phyloP scores from a whole-genome alignment of 37 sponge, comb jelly and placozoan genomes.

The Bolinopsis microptera region DNA sequence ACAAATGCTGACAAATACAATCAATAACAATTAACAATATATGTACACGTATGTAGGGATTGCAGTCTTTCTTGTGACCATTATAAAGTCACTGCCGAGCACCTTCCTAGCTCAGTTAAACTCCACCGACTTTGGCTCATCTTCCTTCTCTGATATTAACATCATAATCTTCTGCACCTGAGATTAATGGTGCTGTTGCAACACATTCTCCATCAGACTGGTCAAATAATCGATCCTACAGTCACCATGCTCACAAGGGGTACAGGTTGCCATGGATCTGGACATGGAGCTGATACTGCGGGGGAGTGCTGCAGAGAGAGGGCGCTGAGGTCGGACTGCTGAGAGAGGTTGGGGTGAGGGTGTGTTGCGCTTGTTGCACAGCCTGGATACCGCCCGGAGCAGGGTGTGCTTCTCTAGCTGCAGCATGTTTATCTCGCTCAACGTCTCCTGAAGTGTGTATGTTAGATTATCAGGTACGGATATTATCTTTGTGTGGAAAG shows the following conservation, averaged over 20 bases:
- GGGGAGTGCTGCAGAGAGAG: background rate
- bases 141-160: no score
- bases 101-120: no score
- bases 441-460: slow-evolving; percentile 31
- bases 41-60: no score
- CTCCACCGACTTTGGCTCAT: no score
- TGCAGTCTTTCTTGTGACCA: no score
- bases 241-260: slow-evolving; percentile 44
- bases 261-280: background rate
- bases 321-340: no score
- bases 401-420: slow-evolving; percentile 62
- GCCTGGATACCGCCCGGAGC: slow-evolving; percentile 20
- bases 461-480: no score
- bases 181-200: slow-evolving; percentile 10
- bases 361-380: slow-evolving; percentile 28
- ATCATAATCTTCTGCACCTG: no score
- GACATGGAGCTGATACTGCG: background rate
- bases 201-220: slow-evolving; percentile 53
- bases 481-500: no score
- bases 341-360: background rate
- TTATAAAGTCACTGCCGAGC: no score
- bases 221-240: slow-evolving; percentile 65
- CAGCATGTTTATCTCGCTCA: slow-evolving; percentile 65
- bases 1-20: no score
- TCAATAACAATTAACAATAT: no score